Percentiles rank a stretch among this genome's conserved stretches.
Evolutionary conservation across 1,140 invertebrate genomes (phyloP).

Genomic region (Latrodectus geometricus): DNA sequence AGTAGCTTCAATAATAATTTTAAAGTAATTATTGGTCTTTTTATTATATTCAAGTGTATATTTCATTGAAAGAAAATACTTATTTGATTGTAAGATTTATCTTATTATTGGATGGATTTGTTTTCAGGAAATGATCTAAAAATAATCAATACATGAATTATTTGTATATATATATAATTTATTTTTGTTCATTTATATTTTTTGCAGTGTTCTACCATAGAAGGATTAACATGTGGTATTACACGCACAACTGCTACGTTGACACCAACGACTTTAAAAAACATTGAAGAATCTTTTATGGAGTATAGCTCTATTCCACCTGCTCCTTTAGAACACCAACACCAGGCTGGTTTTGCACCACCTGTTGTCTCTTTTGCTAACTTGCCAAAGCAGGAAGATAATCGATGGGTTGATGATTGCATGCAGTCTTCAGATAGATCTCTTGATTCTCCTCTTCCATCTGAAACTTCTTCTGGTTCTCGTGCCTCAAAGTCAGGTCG

Average conservation of each 20-base stretch:
- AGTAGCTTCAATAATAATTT: too few relatives aligned
- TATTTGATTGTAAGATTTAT: too few relatives aligned
- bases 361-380: slow-evolving; percentile 75
- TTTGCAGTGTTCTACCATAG: slow-evolving; percentile 46
- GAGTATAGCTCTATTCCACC: slow-evolving; percentile 73
- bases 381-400: slow-evolving; percentile 46
- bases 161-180: too few relatives aligned
- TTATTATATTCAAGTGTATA: too few relatives aligned
- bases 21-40: too few relatives aligned
- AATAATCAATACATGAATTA: too few relatives aligned
- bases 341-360: slow-evolving; percentile 91
- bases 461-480: slow-evolving; percentile 58
- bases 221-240: slow-evolving; percentile 74
- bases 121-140: too few relatives aligned
- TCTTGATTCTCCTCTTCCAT: slow-evolving; percentile 54
- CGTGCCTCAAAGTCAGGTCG: slow-evolving; percentile 70
- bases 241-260: slow-evolving; percentile 91
- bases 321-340: slow-evolving; percentile 75
- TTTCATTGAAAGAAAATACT: too few relatives aligned
- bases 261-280: slow-evolving; percentile 91
- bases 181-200: too few relatives aligned
- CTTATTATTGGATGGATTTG: too few relatives aligned
- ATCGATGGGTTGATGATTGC: slow-evolving; percentile 51
- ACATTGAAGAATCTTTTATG: slow-evolving; percentile 84
- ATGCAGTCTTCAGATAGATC: slow-evolving; percentile 54